Evolutionary conservation across 2,888 invertebrate genomes (phyloP), one percentile per base, ranked within the genome.

Genomic region (Diachrysia chrysitis): DNA sequence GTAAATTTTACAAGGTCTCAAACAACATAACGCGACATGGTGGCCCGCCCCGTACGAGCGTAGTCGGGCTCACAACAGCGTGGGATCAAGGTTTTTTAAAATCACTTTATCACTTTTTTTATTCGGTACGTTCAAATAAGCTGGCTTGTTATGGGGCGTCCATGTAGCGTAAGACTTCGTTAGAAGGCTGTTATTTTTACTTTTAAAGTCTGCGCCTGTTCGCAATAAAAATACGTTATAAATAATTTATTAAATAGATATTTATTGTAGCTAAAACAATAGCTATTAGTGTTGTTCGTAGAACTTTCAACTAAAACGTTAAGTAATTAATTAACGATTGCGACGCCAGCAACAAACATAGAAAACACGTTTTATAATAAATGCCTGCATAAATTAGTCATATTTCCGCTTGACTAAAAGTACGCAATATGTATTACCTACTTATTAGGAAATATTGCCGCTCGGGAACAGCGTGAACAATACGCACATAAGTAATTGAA

Each of bases 361-460:
- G 56, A 48, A 72, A 19, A 55, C 32, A 48, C 63, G 42, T 73
- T 63, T 51, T 64, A 68, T 77, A 58, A 72, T 64, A 63, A 73
- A 66, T n/a, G 54, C 29, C 19, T 73, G 56, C 57, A 64, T 69
- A 62, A 63, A 65, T 66, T 66, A 64, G 58, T 69, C 25, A 63
- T 64, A 76, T 73, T 69, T 65, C 66, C 64, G 63, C 63, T 74
- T 65, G 51, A 73, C 62, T 68, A 57, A 62, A 63, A 63, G 58
- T 12, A 17, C 56, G 56, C 21, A 51, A 23, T 68, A 48, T 54
- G 37, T 77, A 35, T 61, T 65, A 75, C 72, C 63, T 77, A 72
- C 72, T 65, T 77, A 72, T 73, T 73, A 78, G 63, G 66, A 66
- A 62, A 73, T 73, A 73, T 66, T 35, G 48, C 16, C 19, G 55